Base-by-base conservation (phyloP, 1,140 invertebrate species). In the Aricia agestis region DNA sequence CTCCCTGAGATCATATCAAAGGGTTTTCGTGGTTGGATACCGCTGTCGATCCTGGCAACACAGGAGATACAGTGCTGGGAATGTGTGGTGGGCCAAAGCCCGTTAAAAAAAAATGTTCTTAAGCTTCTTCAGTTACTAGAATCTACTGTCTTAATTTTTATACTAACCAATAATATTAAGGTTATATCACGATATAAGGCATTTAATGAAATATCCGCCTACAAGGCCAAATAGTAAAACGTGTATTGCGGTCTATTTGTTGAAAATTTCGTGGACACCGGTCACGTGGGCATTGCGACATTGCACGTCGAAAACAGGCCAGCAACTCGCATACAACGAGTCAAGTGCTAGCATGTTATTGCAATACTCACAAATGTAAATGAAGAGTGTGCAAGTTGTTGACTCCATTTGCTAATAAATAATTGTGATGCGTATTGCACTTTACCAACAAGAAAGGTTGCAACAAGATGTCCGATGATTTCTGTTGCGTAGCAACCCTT, bases 211-310 rank as follows among this genome's bases (percentile, higher is more conserved):
- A 52, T 52, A 10, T 52, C 13, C 45, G 45, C 13, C 45, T 52
- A 13, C 45, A 52, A 52, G 45, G 58, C 59, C 67, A 74, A 74
- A 74, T 63, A 67, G 67, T 57, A 70, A 73, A 79, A 73, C 75
- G 78, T 80, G 75, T 81, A 80, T 87, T 75, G 75, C 83, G 83
- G 77, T 87, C 85, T 83, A 84, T 82, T 87, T 87, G 75, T 69
- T 77, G 74, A 74, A 74, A 74, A 74, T 74, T 74, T 69, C 72
- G 79, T 52, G 45, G 13, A 52, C 45, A 52, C 45, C 45, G 45
- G 10, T 52, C 45, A 52, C 45, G 45, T 52, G 13, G 45, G 13
- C 13, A 52, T 15, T 52, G 45, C 45, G 45, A 52, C 45, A 52
- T 52, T 52, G 13, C 45, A 9, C 45, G 45, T 52, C 13, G 13